phyloP scores from a whole-genome alignment of 1,140 invertebrate genomes.

The Pseudomyrmex sp. region DNA sequence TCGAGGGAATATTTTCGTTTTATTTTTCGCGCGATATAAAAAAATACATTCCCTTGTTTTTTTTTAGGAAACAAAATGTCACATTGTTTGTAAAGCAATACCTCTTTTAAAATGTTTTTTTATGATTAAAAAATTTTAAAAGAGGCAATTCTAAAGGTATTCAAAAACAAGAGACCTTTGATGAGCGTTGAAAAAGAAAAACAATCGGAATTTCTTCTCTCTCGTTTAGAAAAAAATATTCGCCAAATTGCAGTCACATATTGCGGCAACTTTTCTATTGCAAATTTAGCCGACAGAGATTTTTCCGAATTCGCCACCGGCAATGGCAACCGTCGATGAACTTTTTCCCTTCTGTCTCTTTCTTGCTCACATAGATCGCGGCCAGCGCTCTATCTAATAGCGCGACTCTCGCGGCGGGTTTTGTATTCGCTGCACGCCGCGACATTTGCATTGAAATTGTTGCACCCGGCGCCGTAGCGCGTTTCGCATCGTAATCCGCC shows the following conservation, averaged over 20 bases:
- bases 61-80: too few relatives aligned
- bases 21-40: background rate
- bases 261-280: background rate
- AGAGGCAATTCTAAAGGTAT: background rate
- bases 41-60: too few relatives aligned
- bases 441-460: conserved; percentile 81
- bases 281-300: conserved; percentile 10
- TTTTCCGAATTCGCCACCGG: conserved; percentile 27
- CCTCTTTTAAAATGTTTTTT: background rate
- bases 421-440: conserved; percentile 72
- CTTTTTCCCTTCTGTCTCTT: background rate
- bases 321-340: background rate
- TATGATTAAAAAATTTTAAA: background rate
- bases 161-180: background rate
- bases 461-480: conserved; percentile 72
- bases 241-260: background rate
- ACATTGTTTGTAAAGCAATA: background rate
- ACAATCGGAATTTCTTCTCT: conserved; percentile 1
- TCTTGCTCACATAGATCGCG: background rate
- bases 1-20: background rate
- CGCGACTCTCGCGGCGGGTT: conserved; percentile 47
- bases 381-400: conserved; percentile 34
- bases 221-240: background rate
- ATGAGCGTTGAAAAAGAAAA: background rate
- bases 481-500: conserved; percentile 74